Percentiles rank a stretch among this genome's conserved stretches.
phyloP scores from a whole-genome alignment of 2,113 vertebrate genomes.

The Bufo bufo region DNA sequence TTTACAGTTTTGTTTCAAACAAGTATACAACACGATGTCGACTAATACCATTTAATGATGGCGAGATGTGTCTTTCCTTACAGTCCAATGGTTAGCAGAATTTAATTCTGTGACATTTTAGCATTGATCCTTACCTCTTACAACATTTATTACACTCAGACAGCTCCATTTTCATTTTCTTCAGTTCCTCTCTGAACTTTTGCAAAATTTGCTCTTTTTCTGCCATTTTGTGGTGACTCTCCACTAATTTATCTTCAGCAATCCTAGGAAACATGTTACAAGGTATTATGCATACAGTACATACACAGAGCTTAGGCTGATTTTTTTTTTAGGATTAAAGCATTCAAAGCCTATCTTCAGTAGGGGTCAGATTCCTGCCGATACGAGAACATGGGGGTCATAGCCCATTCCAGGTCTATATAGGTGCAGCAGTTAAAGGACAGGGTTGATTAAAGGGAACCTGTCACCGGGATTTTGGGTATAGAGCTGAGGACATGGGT shows the following conservation, averaged over 20 bases:
- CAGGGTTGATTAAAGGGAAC: too few species aligned
- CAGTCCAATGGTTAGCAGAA: not conserved
- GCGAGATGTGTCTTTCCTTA: not conserved
- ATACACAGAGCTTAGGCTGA: not conserved
- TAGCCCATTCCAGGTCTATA: too few species aligned
- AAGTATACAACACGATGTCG: not conserved
- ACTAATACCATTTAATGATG: too few species aligned
- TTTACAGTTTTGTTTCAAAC: not conserved
- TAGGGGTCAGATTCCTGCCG: too few species aligned
- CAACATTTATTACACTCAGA: slow-evolving; percentile 73
- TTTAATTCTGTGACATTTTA: not conserved
- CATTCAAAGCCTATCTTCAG: too few species aligned
- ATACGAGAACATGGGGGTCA: too few species aligned
- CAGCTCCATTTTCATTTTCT: slow-evolving; percentile 77
- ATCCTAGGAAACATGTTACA: slow-evolving; percentile 70
- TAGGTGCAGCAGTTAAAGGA: too few species aligned
- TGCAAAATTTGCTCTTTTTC: slow-evolving; percentile 78
- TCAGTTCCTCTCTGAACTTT: slow-evolving; percentile 78
- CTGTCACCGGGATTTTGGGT: too few species aligned
- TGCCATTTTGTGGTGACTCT: slow-evolving; percentile 76
- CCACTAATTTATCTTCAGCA: slow-evolving; percentile 79
- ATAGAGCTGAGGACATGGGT: too few species aligned
- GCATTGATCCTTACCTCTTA: slow-evolving; percentile 76
- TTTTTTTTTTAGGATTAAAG: too few species aligned
- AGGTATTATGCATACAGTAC: not conserved